These are phyloP conservation scores for Brachionus asplanchnoidis DNA, from an alignment of 1,140 invertebrate genomes.

Conservation along the genomic window DNA sequence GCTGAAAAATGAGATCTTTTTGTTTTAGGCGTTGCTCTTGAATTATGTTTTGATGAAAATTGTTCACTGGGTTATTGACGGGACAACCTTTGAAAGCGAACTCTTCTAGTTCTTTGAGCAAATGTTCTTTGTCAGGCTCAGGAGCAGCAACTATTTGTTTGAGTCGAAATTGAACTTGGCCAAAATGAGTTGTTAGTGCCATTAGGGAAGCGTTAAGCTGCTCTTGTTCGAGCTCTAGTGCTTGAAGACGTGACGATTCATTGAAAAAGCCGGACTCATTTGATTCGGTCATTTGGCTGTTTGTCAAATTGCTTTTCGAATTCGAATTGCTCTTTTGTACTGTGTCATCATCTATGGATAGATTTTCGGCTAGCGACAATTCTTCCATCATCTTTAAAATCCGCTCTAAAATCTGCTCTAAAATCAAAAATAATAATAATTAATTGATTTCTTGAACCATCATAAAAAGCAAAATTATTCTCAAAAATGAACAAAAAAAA, in stretches of 20 bases:
- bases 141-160: slow-evolving; percentile 88
- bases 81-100: slow-evolving; percentile 92
- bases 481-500: too few relatives aligned
- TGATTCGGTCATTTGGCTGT: neutral
- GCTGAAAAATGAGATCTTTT: slow-evolving; percentile 76
- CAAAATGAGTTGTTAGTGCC: slow-evolving; percentile 93
- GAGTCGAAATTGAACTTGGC: slow-evolving; percentile 90
- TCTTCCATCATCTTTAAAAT: too few relatives aligned
- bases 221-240: slow-evolving; percentile 87
- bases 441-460: too few relatives aligned
- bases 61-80: slow-evolving; percentile 55
- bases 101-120: slow-evolving; percentile 88
- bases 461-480: too few relatives aligned
- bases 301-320: too few relatives aligned
- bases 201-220: slow-evolving; percentile 90
- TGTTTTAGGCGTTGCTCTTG: slow-evolving; percentile 67
- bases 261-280: slow-evolving; percentile 44
- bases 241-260: slow-evolving; percentile 48
- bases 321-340: too few relatives aligned
- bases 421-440: too few relatives aligned
- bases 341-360: too few relatives aligned
- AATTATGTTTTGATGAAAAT: slow-evolving; percentile 63
- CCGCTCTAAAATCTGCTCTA: too few relatives aligned
- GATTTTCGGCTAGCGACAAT: too few relatives aligned
- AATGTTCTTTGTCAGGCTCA: slow-evolving; percentile 72